phyloP scores from a whole-genome alignment of 2,797 vertebrate species.

The Novumbra hubbsi region DNA sequence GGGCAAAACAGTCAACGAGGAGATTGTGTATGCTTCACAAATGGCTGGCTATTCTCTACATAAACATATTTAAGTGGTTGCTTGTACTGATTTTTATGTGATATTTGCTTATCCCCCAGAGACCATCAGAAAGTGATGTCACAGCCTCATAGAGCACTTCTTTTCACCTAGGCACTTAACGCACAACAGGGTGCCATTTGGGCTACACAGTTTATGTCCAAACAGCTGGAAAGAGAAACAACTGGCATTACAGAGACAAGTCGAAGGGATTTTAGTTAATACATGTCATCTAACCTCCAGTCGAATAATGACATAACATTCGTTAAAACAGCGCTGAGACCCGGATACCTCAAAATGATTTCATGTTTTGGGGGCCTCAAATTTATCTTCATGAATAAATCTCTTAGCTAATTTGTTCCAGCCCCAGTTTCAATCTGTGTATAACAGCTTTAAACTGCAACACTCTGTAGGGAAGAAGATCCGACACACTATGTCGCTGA shows the following conservation, averaged over 20 bases:
- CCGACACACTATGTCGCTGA: background rate
- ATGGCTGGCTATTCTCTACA: background rate
- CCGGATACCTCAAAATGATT: background rate
- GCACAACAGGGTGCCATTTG: background rate
- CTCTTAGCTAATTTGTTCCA: background rate
- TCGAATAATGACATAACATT: background rate
- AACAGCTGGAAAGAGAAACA: constrained; percentile 8
- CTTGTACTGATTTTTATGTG: no score
- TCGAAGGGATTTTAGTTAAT: constrained; percentile 11
- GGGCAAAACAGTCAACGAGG: constrained; percentile 27
- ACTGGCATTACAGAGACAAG: background rate
- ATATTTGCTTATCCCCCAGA: no score
- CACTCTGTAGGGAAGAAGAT: background rate
- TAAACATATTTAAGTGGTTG: background rate
- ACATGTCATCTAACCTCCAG: constrained; percentile 29
- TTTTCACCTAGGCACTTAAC: background rate
- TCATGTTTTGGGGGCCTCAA: background rate
- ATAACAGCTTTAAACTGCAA: background rate
- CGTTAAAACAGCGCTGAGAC: background rate
- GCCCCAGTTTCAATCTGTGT: background rate
- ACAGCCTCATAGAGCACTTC: background rate
- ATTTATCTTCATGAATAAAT: background rate
- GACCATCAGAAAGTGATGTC: no score
- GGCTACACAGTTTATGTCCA: background rate
- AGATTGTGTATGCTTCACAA: background rate